Conservation (phyloP, 2,888 invertebrate species). For the Cantharis lateralis region DNA sequence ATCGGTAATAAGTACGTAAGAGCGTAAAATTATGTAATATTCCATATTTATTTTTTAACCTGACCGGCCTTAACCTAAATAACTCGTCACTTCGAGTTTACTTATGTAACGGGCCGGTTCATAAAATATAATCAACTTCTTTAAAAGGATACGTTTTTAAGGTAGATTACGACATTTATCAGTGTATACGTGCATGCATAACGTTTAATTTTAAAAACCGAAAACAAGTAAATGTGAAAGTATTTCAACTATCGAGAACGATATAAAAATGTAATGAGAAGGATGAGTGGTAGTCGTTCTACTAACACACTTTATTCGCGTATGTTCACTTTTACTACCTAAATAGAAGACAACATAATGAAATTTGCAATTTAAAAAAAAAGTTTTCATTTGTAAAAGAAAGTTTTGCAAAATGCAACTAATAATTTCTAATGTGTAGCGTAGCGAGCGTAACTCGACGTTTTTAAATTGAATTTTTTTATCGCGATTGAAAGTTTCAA, state of each 20-base stretch:
- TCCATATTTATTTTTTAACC: constrained; percentile 45
- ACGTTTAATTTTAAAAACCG: neutral
- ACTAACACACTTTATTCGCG: constrained; percentile 18
- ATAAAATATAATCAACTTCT: constrained; percentile 48
- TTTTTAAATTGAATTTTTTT: neutral
- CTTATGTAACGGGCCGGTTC: constrained; percentile 47
- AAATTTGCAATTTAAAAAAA: neutral
- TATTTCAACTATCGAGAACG: neutral
- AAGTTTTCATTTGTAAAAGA: neutral
- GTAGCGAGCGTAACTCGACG: neutral
- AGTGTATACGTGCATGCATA: neutral
- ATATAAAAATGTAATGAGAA: neutral
- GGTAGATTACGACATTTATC: constrained; percentile 10
- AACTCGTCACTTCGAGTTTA: constrained; percentile 44
- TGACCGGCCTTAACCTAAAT: constrained; percentile 52
- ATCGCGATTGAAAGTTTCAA: neutral
- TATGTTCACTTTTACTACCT: constrained; percentile 4
- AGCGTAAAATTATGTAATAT: too few species aligned
- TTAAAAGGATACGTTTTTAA: constrained; percentile 45
- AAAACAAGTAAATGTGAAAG: neutral
- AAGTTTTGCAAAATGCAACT: neutral
- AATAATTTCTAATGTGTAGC: neutral
- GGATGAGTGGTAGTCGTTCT: constrained; percentile 7
- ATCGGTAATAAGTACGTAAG: too few species aligned
- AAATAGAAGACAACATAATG: neutral